Evolutionary conservation across 2,888 invertebrate genomes (phyloP), one percentile per base, ranked within the genome.

Genomic region (Leistus spinibarbis): DNA sequence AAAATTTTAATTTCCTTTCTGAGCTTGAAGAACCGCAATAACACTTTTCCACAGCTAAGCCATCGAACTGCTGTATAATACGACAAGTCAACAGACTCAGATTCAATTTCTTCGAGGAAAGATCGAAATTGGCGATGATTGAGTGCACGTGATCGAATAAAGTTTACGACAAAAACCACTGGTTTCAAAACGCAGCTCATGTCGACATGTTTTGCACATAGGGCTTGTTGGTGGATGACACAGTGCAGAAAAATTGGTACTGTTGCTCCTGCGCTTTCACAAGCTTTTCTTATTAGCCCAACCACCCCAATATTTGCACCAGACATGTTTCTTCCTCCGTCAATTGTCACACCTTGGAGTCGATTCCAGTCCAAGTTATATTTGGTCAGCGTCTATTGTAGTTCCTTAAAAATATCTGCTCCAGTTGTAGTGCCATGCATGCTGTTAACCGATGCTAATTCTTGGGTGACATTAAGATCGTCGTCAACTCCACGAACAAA

Each of bases 251-350:
- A 60, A 23, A 72, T 54, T 57, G 66, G 57, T n/a, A 54, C 9
- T 54, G 53, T 16, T 64, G 54, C 54, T 53, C 23, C 56, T 60
- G 13, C 23, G 13, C 24, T 22, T 54, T 72, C 72, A 56, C 56
- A 19, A 54, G 54, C 67, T 54, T 20, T 67, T 67, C 54, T 40
- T 19, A 67, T 2, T 67, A 17, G 67, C 67, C 69, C 77, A 27
- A 76, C 69, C 67, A 77, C 68, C 60, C 77, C 77, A 54, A 62
- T 79, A 70, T 77, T 77, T 13, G 71, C 64, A 70, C 76, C 78
- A 13, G 76, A 72, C 77, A 78, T 78, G 73, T 77, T 76, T 56
- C 62, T 76, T 73, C 68, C 77, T 22, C 76, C 77, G 67, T 79
- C 76, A 72, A 72, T 79, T 73, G 78, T 78, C 54, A 78, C 76